A percentile compares a stretch with the other conserved stretches of the same genome.
These are phyloP conservation scores for Ramazzottius varieornatus DNA, from an alignment of 2,888 invertebrate species.

Conservation along the genomic window DNA sequence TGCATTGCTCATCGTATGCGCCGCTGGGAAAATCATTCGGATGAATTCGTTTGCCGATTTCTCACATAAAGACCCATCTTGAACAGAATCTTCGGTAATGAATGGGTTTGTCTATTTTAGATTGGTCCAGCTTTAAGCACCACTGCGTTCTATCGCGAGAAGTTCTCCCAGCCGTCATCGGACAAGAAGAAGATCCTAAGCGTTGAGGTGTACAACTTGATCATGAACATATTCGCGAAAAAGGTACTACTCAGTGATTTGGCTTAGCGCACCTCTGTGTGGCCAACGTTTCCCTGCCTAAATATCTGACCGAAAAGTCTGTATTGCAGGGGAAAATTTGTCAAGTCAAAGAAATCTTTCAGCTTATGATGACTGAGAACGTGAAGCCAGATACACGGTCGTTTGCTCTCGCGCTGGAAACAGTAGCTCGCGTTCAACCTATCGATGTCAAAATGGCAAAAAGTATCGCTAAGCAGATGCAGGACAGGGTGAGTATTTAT, in stretches of 20 bases:
- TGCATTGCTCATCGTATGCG: too few relatives aligned
- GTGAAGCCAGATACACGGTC: neutral
- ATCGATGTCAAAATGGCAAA: neutral
- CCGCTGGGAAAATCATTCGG: too few relatives aligned
- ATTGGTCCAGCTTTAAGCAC: neutral
- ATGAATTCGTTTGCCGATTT: too few relatives aligned
- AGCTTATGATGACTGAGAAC: neutral
- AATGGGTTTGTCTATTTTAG: neutral
- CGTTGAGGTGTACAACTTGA: neutral
- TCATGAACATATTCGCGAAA: slow-evolving; percentile 2
- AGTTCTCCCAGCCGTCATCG: neutral
- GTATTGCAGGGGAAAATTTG: neutral
- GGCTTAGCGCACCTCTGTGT: too few relatives aligned
- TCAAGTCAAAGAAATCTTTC: neutral
- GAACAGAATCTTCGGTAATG: neutral
- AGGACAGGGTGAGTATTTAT: neutral
- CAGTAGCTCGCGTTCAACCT: neutral
- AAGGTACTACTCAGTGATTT: too few relatives aligned
- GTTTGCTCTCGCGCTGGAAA: neutral
- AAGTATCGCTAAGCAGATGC: neutral
- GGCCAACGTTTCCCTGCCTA: too few relatives aligned
- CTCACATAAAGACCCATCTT: too few relatives aligned
- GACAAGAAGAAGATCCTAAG: neutral
- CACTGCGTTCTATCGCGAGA: neutral
- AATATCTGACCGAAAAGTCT: too few relatives aligned